Conservation (phyloP, 2,888 invertebrate species). For the Chloroclystis v-ata region DNA sequence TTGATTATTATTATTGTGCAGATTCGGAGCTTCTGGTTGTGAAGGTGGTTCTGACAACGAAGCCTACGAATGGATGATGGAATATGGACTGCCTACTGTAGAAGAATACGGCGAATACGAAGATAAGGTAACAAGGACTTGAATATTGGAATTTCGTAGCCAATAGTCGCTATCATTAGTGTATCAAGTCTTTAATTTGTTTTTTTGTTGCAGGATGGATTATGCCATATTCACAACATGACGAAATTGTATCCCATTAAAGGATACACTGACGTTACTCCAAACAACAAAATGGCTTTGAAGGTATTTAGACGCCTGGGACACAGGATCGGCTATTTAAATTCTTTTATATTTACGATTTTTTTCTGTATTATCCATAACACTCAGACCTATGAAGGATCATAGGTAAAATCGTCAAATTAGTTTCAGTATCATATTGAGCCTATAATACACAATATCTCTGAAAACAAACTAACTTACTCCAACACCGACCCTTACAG, state of each 20-base stretch:
- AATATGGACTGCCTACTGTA: conserved; percentile 88
- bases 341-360: not conserved
- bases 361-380: not conserved
- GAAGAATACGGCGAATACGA: conserved; percentile 92
- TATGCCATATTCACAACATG: conserved; percentile 84
- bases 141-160: no score
- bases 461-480: no score
- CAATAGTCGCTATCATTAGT: no score
- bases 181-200: not conserved
- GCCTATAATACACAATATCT: no score
- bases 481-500: no score
- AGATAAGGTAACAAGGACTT: conserved; percentile 51
- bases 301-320: conserved; percentile 55
- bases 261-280: conserved; percentile 91
- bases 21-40: conserved; percentile 90
- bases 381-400: no score
- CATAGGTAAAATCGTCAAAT: no score
- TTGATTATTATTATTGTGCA: not conserved
- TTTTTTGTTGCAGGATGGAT: conserved; percentile 81
- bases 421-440: no score
- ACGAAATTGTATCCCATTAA: conserved; percentile 81
- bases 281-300: conserved; percentile 81
- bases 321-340: no score
- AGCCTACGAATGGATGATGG: conserved; percentile 92
- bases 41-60: conserved; percentile 94